phyloP scores from a whole-genome alignment of 2,888 invertebrate species.

The Elegia similella region DNA sequence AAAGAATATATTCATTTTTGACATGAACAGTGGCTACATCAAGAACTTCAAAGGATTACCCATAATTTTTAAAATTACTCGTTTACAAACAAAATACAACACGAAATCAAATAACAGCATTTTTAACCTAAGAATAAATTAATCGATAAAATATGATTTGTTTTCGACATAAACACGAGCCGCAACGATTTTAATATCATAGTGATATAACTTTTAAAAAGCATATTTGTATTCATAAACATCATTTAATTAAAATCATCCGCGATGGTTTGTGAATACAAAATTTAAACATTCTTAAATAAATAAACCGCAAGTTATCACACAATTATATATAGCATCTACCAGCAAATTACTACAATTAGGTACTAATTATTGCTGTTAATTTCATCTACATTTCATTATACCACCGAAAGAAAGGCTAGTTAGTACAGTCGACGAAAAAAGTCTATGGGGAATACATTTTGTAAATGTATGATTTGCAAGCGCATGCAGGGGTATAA shows the following conservation, averaged over 20 bases:
- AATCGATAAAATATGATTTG: slow-evolving; percentile 50
- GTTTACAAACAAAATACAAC: slow-evolving; percentile 53
- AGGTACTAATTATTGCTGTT: slow-evolving; percentile 79
- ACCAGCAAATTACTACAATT: slow-evolving; percentile 74
- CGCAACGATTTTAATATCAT: slow-evolving; percentile 78
- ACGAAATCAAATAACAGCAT: slow-evolving; percentile 56
- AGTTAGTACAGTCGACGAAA: slow-evolving; percentile 42
- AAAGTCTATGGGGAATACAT: slow-evolving; percentile 28
- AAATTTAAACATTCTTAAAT: slow-evolving; percentile 40
- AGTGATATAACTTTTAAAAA: slow-evolving; percentile 63
- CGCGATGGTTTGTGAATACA: slow-evolving; percentile 39
- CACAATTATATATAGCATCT: slow-evolving; percentile 73
- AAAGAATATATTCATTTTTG: slow-evolving; percentile 5
- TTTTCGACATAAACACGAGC: slow-evolving; percentile 58
- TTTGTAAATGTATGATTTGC: slow-evolving; percentile 12
- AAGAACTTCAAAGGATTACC: slow-evolving; percentile 15
- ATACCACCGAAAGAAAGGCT: slow-evolving; percentile 77
- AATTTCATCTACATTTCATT: slow-evolving; percentile 63
- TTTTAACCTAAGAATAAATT: slow-evolving; percentile 72
- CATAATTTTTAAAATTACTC: slow-evolving; percentile 46
- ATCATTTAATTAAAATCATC: slow-evolving; percentile 22
- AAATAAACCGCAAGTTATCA: slow-evolving; percentile 71
- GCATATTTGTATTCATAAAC: slow-evolving; percentile 49
- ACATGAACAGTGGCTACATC: slow-evolving; percentile 35
- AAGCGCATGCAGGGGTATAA: slow-evolving; percentile 11